These are phyloP conservation scores for Noctuana brunneofusca DNA, from an alignment of 2,888 invertebrate species.

Conservation along the genomic window DNA sequence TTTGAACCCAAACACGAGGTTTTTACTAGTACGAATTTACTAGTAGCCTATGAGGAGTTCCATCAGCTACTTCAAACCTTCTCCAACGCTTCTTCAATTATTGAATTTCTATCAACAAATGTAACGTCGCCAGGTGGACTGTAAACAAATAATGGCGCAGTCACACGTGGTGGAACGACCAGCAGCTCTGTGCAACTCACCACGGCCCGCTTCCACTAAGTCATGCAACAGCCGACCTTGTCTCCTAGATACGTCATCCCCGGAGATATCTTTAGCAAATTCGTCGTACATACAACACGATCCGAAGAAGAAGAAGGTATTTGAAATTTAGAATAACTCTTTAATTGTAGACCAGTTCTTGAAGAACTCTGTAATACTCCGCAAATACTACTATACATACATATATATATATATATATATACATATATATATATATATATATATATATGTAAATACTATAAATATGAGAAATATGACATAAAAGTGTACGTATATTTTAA, in stretches of 20 bases:
- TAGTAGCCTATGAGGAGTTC: no score
- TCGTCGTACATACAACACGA: conserved; percentile 93
- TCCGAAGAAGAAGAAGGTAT: conserved; percentile 88
- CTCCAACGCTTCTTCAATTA: no score
- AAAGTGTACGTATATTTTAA: no score
- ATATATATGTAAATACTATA: no score
- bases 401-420: no score
- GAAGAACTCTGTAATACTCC: background rate
- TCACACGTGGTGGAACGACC: conserved; percentile 93
- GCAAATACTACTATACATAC: no score
- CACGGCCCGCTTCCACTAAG: conserved; percentile 89
- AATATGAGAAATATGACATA: no score
- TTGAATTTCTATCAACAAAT: background rate
- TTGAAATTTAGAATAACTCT: background rate
- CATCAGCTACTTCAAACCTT: no score
- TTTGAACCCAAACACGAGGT: no score
- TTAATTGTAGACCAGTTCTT: background rate
- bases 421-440: no score
- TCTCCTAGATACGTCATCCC: conserved; percentile 86
- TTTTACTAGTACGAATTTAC: no score
- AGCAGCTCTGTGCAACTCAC: conserved; percentile 88
- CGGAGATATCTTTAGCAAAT: conserved; percentile 90
- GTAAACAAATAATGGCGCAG: conserved; percentile 96
- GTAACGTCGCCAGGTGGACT: conserved; percentile 82
- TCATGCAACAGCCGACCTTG: conserved; percentile 94